Conservation (phyloP, 2,888 invertebrate species). For the Tetheella fluctuosa region DNA sequence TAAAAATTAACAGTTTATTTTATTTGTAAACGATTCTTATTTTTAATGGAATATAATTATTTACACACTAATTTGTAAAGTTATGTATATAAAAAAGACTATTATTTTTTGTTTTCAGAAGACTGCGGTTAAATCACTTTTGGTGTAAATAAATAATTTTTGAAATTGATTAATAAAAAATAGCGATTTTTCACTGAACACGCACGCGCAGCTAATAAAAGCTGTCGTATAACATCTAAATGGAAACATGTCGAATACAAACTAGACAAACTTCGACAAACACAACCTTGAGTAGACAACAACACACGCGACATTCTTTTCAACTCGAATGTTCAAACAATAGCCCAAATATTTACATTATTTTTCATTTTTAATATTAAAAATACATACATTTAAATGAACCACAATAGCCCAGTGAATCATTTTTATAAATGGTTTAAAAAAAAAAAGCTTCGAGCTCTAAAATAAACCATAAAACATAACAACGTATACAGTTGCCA, state of each 20-base stretch:
- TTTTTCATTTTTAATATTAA: conserved; percentile 59
- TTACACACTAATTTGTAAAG: conserved; percentile 74
- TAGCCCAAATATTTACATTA: conserved; percentile 72
- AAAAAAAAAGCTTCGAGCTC: conserved; percentile 40
- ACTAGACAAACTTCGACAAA: conserved; percentile 47
- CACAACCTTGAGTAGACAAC: conserved; percentile 51
- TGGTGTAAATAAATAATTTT: conserved; percentile 58
- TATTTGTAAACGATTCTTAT: conserved; percentile 56
- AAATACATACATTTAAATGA: conserved; percentile 42
- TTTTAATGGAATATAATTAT: conserved; percentile 60
- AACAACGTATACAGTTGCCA: conserved; percentile 68
- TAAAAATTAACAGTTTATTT: conserved; percentile 55
- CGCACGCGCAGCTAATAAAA: conserved; percentile 38
- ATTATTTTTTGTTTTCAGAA: conserved; percentile 73
- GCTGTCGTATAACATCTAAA: conserved; percentile 40
- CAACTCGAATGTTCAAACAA: conserved; percentile 66
- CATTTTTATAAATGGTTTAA: conserved; percentile 61
- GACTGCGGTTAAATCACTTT: conserved; percentile 76
- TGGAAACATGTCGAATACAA: conserved; percentile 46
- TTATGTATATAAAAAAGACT: conserved; percentile 56
- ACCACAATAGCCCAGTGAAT: conserved; percentile 79
- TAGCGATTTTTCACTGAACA: conserved; percentile 79
- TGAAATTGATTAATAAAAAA: conserved; percentile 54
- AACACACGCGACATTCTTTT: conserved; percentile 76
- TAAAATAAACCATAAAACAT: conserved; percentile 41